Base-by-base conservation (phyloP, 2,113 vertebrate genomes). In the Larimichthys crocea region DNA sequence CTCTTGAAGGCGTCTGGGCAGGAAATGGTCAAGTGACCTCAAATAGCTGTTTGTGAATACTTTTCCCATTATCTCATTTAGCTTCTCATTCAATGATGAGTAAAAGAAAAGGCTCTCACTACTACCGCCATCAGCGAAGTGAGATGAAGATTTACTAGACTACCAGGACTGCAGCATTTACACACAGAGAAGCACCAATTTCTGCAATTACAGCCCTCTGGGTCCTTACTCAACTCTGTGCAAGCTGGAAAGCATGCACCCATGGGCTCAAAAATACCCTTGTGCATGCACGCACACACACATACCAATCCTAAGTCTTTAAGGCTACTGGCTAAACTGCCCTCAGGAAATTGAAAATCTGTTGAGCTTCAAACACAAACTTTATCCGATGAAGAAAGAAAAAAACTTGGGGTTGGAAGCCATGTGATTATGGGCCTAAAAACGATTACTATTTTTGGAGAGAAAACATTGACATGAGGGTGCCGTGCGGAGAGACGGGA, bases 331-430 rank as follows among this genome's bases (percentile, higher is more conserved):
- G 24, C 73, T 78, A 2, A 76, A 75, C 31, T 48, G 57, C 65
- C 74, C 61, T 56, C 16, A 65, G 64, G 76, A 69, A 65, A 82
- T 49, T 65, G 16, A 79, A 68, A 85, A 83, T 85, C 31, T 61
- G 60, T 60, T 46, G 29, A 62, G 71, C 57, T 70, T 55, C 40
- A 79, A 62, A 74, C 0, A 62, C 31, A 64, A 74, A 75, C 77
- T 84, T 59, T 19, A 69, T 62, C 50, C 63, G 35, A 31, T 12
- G 52, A 76, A 29, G 29, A 29, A 22, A 48, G n/a, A 73, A 73
- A 74, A 31, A 79, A 20, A 49, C 40, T 19, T 5, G 29, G 35
- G 20, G 16, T 40, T 61, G 64, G 52, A 57, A 40, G 46, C 29
- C 1, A 1, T 42, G 55, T 22, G 52, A 35, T 84, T 64, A 46